Evolutionary conservation across 2,797 vertebrate genomes (phyloP), one percentile per base, ranked within the genome.

Genomic region (Rhabdophis nuchalis): DNA sequence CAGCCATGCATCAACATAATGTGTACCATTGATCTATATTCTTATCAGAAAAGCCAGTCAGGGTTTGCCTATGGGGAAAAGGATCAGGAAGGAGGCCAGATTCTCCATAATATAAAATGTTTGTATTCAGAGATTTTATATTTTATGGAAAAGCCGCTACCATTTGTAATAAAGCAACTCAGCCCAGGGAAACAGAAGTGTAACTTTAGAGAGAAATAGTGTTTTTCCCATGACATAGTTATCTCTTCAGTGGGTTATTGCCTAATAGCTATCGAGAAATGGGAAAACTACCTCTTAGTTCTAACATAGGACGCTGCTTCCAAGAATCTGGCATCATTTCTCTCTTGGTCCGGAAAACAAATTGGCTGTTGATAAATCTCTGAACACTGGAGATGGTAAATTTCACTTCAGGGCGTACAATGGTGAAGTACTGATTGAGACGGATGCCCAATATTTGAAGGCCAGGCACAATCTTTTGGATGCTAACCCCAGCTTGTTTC

Each of bases 331-430:
- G 97, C 96, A 97, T 97, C 97, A 97, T 97, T 91, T 98, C 97
- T 93, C 96, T 96, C 87, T 95, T 97, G 9, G 98, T 98, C 93
- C 96, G 97, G 96, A 98, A 97, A 91, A 98, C 97, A 96, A 98
- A 98, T n/a, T 98, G 97, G 93, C 97, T 98, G 94, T 97, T 98
- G 97, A 97, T 98, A 96, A 97, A 98, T 95, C 97, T 97, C 97
- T 96, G 96, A 95, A 98, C 97, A 95, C 97, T 97, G 68, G 95
- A 96, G 91, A 98, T 97, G 92, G 95, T 97, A 94, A 98, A 98
- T 91, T 97, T 97, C 16, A 98, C 96, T 95, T 98, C 97, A 54
- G 96, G 97, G 60, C 98, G 96, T 91, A 97, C 0, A 2, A 98
- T 97, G 91, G 93, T 97, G 97, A 98, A 97, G 93, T 98, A 98